Base-by-base conservation (phyloP, 2,797 vertebrate genomes). In the Sarcophilus harrisii region DNA sequence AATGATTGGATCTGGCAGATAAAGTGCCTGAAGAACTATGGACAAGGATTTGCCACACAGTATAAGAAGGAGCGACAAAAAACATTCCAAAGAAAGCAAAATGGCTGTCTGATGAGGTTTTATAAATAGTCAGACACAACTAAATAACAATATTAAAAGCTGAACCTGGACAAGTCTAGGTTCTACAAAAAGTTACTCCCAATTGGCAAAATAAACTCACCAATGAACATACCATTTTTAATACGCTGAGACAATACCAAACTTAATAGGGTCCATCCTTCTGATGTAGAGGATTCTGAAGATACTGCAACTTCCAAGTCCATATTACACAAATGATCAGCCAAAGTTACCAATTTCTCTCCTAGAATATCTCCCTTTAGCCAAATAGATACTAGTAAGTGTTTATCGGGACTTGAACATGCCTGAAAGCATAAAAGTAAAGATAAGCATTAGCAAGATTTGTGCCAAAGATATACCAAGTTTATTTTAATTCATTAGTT, bases 331-430 rank as follows among this genome's bases (percentile, higher is more conserved):
- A 99, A 98, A 96, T 99, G 98, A 96, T 99, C 98, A 38, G 99
- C 98, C 98, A 99, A 97, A 96, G 97, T 97, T 59, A 99, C 98
- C 97, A 99, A 98, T 95, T 98, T 99, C 95, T 99, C 99, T 32
- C 99, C 99, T 95, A 99, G 98, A 12, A 98, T 97, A 0, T 99
- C 98, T 95, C 99, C 99, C 98, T 99, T 99, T 94, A 99, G 98
- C 99, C 99, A 99, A 94, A 98, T 98, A 73, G 95, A 96, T 94
- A 99, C 99, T 96, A 99, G 98, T 90, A 98, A 98, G 95, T 99
- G 98, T 95, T 98, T 99, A 1, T 97, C 96, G 28, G 99, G 94
- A 98, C 99, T 99, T 87, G 98, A 98, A 98, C 99, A 99, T 3
- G 99, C 99, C 99, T 99, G 97, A 92, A 98, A 97, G 10, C 95